A percentile compares a stretch with the other conserved stretches of the same genome.
Evolutionary conservation across 2,113 vertebrate genomes (phyloP).

Genomic region (Amazona vittata): DNA sequence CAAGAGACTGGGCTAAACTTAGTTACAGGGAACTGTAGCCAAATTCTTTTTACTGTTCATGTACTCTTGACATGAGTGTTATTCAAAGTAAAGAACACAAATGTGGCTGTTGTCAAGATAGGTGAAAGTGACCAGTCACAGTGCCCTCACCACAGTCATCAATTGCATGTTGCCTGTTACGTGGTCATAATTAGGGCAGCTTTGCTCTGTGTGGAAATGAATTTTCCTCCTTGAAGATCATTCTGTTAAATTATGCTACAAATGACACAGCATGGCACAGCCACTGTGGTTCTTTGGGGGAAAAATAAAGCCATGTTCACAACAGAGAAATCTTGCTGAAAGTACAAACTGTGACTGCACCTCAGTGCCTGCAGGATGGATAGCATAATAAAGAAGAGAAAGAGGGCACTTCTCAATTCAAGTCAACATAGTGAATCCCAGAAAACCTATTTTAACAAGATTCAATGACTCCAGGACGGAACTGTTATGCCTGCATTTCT

Average conservation of each 20-base stretch:
- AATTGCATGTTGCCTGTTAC: neutral
- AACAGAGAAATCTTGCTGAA: neutral
- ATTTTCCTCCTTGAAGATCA: neutral
- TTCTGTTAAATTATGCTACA: neutral
- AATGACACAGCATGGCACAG: neutral
- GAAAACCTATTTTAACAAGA: constrained; percentile 15
- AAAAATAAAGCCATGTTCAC: neutral
- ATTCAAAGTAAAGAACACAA: neutral
- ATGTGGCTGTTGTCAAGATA: neutral
- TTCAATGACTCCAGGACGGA: neutral
- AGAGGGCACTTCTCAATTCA: constrained; percentile 2
- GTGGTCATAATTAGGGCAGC: neutral
- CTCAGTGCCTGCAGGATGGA: neutral
- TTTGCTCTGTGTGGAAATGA: neutral
- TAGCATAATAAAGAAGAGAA: constrained; percentile 26
- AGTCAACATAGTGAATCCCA: neutral
- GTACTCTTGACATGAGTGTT: neutral
- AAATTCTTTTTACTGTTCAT: neutral
- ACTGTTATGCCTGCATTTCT: neutral
- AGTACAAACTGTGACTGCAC: neutral
- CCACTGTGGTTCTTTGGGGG: neutral
- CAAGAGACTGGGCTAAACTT: neutral
- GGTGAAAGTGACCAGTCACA: neutral
- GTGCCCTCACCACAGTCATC: neutral
- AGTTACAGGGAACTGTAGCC: neutral